phyloP scores from a whole-genome alignment of 2,797 vertebrate genomes.

The Leptoclinus maculatus region DNA sequence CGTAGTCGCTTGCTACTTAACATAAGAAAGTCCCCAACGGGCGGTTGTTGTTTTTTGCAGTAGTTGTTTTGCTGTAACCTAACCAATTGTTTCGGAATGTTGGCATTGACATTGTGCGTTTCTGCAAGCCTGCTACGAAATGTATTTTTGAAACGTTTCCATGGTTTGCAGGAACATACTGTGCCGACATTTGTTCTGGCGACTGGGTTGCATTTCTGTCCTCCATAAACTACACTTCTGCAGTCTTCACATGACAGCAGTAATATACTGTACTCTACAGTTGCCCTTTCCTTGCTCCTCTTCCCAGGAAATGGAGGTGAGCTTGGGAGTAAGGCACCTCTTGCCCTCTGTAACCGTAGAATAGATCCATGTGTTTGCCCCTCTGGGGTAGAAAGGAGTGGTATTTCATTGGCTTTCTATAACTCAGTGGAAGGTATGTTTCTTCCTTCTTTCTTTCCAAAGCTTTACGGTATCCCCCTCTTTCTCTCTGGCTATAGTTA shows the following conservation, averaged over 20 bases:
- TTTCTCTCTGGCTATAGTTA: neutral
- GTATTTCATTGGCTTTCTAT: constrained; percentile 57
- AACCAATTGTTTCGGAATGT: neutral
- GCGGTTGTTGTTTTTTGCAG: neutral
- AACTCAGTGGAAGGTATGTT: constrained; percentile 45
- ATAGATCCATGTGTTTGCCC: constrained; percentile 59
- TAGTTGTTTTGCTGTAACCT: neutral
- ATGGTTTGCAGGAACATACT: neutral
- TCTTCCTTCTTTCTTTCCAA: constrained; percentile 29
- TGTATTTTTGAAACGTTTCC: neutral
- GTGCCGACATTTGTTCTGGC: neutral
- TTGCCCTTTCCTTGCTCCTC: constrained; percentile 32
- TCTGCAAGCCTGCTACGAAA: neutral
- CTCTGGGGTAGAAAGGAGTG: constrained; percentile 47
- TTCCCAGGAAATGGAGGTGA: constrained; percentile 60
- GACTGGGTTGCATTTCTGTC: neutral
- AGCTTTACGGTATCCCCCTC: constrained; percentile 1
- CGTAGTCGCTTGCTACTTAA: neutral
- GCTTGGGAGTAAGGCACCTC: constrained; percentile 39
- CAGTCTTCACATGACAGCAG: constrained; percentile 37
- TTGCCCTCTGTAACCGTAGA: constrained; percentile 62
- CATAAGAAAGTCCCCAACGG: neutral
- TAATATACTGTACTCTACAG: constrained; percentile 47
- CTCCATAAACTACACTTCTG: constrained; percentile 6
- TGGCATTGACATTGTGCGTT: neutral